Base-by-base conservation (phyloP, 2,797 vertebrate species). In the Glossophaga mutica region DNA sequence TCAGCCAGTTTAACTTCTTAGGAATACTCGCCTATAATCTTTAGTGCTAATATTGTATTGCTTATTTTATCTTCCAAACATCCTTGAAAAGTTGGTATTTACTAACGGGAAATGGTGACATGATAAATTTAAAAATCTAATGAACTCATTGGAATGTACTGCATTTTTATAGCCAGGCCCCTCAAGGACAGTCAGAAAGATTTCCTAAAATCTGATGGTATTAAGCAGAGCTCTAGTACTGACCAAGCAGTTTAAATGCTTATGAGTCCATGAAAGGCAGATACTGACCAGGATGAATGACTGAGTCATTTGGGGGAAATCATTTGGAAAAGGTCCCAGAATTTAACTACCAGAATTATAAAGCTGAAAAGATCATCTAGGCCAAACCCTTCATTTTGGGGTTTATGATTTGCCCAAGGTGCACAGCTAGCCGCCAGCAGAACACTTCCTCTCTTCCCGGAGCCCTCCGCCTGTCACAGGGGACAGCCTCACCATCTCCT, bases 31-130 rank as follows among this genome's bases (percentile, higher is more conserved):
- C 15, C 37, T 95, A 4, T 48, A 77, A 74, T 78, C 88, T 93
- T 87, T 76, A 90, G 21, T 91, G 55, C 39, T 81, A 71, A 5
- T 82, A 71, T 48, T 96, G 32, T 57, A 85, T 87, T 81, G n/a
- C 9, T 18, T 92, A 87, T 91, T 90, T 83, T 91, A 87, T 93
- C 46, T 90, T 88, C 78, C 19, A 82, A 52, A 76, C 29, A 39
- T 74, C 95, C 42, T 95, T 94, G 26, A 95, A 89, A 89, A 81
- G 22, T 71, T 76, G 39, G 3, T 44, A 57, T 92, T 94, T 96
- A 92, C 65, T 81, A 89, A 84, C 37, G 14, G 24, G 71, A 87
- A 87, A 76, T 44, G 62, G 55, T 67, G 24, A 79, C 39, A 68
- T 76, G 26, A 34, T 59, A 74, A 76, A 46, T 92, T 93, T 74